Base-by-base conservation (phyloP, 2,797 vertebrate species). In the Eidolon dupreanum region DNA sequence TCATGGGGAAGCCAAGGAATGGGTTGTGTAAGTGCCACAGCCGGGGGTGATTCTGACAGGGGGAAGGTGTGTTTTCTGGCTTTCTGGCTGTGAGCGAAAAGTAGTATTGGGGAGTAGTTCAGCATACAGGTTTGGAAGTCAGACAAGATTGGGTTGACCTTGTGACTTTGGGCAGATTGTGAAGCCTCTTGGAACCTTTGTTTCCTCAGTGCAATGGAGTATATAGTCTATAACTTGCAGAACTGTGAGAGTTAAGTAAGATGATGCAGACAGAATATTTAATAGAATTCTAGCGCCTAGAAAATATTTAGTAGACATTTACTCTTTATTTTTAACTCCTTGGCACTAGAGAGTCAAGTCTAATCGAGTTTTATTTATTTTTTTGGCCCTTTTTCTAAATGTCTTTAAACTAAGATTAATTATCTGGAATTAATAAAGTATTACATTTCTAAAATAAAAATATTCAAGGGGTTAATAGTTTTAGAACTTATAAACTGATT, bases 371-470 rank as follows among this genome's bases (percentile, higher is more conserved):
- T 59, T 26, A 11, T 61, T 61, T 31, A 38, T 66, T 90, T 74
- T 74, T 46, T 59, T 75, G 49, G 26, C 24, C 83, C 9, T 1
- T 2, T 81, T 93, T 53, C 38, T 38, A 53, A 75, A 43, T 90
- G 19, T 75, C 46, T 90, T 87, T 77, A 91, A 53, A 70, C 5
- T 41, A 73, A 78, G 43, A 28, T 73, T 49, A 85, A 85, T 88
- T 75, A n/a, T 83, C 46, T 86, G 10, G n/a, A 95, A 53, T 77
- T 11, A 61, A 73, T 51, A 53, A 84, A 89, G 2, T 36, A 38
- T 13, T 70, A n/a, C 16, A n/a, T 91, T 94, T 92, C 46, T 93
- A 75, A 94, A 95, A 88, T 46, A 90, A 65, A 94, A 36, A 36
- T 51, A 83, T 46, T 79, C 61, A 86, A 41, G 19, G 24, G 4